These are phyloP conservation scores for Andrena bucephala DNA, from an alignment of 2,888 invertebrate genomes.

Conservation along the genomic window DNA sequence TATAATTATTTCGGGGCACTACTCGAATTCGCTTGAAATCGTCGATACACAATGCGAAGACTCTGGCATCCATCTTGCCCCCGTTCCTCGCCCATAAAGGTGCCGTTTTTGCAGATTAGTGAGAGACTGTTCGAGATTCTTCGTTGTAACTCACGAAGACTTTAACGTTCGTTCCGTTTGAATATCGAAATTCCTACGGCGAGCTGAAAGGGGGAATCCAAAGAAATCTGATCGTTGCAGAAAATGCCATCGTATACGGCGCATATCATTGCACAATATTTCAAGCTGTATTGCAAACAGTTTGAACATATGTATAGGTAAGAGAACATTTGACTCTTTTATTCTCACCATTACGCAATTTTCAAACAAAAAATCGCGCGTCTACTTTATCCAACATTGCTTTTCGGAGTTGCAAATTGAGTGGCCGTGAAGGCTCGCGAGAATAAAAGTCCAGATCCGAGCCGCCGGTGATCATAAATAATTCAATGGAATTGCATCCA, in stretches of 20 bases:
- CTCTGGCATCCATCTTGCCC: not conserved
- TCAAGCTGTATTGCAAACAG: not conserved
- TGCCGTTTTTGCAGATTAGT: constrained; percentile 15
- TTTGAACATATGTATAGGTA: constrained; percentile 2
- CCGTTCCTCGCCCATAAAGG: not conserved
- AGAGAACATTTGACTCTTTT: not conserved
- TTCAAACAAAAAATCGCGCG: not conserved
- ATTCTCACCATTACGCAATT: too few species aligned
- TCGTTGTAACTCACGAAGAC: not conserved
- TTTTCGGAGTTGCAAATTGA: not conserved
- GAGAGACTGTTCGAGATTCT: not conserved
- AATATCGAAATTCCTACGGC: not conserved
- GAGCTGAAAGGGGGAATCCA: not conserved
- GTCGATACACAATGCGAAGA: not conserved
- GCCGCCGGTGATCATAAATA: too few species aligned
- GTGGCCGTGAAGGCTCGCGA: too few species aligned
- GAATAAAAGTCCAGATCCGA: too few species aligned
- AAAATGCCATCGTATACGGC: not conserved
- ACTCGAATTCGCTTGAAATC: not conserved
- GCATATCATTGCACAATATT: not conserved
- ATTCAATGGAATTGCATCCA: too few species aligned
- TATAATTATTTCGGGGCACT: not conserved
- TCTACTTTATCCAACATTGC: not conserved
- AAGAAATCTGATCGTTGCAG: constrained; percentile 4
- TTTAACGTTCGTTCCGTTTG: constrained; percentile 1